Evolutionary conservation across 2,113 vertebrate genomes (phyloP).

Genomic region (Podocnemis expansa): DNA sequence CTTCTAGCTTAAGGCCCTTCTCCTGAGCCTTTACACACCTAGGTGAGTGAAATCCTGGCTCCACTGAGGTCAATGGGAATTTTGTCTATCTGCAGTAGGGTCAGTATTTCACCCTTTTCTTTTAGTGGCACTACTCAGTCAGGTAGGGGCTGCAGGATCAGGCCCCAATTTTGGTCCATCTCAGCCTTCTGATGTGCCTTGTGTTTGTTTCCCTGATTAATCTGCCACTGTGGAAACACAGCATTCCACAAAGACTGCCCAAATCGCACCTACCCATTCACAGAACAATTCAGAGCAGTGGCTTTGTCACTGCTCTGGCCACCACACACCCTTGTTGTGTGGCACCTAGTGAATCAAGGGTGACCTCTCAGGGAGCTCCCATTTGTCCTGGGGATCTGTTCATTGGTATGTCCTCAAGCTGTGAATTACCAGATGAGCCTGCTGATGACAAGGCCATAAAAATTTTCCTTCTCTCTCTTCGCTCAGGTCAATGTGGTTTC

Average conservation of each 20-base stretch:
- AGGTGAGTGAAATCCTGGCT: background rate
- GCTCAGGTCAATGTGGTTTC: conserved; percentile 27
- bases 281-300: background rate
- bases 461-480: background rate
- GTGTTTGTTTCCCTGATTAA: background rate
- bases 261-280: background rate
- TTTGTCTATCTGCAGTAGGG: background rate
- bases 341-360: background rate
- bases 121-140: background rate
- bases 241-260: background rate
- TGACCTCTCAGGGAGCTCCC: background rate
- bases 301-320: background rate
- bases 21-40: too few species aligned
- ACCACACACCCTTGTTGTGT: background rate
- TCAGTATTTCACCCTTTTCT: background rate
- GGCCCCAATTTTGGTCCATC: background rate
- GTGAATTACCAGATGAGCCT: background rate
- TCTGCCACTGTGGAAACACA: fast-evolving
- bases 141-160: background rate
- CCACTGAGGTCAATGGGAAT: background rate
- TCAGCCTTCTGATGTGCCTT: background rate
- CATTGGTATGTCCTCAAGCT: too few species aligned
- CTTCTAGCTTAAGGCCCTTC: background rate
- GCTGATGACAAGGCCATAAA: fast-evolving
- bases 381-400: background rate